A percentile compares a stretch with the other conserved stretches of the same genome.
These are phyloP conservation scores for Prorops nasuta DNA, from an alignment of 1,140 invertebrate species.

Conservation along the genomic window DNA sequence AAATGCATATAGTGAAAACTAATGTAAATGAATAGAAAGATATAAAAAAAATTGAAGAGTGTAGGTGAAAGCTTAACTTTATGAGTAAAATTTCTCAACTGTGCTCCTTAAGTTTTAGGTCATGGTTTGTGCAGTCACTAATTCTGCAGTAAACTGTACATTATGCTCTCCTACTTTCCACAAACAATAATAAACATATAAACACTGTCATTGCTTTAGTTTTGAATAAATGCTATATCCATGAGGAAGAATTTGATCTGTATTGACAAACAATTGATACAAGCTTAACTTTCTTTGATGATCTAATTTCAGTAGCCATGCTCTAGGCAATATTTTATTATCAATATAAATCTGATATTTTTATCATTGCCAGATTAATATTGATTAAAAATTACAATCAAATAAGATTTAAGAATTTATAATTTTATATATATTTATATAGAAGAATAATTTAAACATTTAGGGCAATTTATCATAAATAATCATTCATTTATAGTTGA, in stretches of 20 bases:
- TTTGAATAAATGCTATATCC: neutral
- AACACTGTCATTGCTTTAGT: neutral
- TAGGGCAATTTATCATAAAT: too few species aligned
- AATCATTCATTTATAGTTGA: too few species aligned
- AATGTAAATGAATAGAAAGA: conserved; percentile 16
- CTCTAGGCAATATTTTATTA: neutral
- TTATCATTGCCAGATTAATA: neutral
- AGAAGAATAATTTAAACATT: too few species aligned
- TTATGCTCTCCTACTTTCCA: neutral
- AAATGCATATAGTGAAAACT: conserved; percentile 25
- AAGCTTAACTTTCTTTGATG: neutral
- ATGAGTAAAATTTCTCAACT: conserved; percentile 35
- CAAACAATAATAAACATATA: neutral
- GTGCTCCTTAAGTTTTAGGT: conserved; percentile 41
- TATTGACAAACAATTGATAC: neutral
- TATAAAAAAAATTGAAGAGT: conserved; percentile 9
- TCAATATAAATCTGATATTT: neutral
- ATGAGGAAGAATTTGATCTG: neutral
- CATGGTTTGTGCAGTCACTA: too few species aligned
- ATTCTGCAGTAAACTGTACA: too few species aligned
- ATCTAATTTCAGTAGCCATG: too few species aligned
- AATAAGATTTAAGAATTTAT: too few species aligned
- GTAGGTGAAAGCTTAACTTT: conserved; percentile 10
- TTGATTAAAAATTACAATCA: too few species aligned
- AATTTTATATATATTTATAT: too few species aligned